Conservation (phyloP, 2,113 vertebrate species). For the Gobius niger region DNA sequence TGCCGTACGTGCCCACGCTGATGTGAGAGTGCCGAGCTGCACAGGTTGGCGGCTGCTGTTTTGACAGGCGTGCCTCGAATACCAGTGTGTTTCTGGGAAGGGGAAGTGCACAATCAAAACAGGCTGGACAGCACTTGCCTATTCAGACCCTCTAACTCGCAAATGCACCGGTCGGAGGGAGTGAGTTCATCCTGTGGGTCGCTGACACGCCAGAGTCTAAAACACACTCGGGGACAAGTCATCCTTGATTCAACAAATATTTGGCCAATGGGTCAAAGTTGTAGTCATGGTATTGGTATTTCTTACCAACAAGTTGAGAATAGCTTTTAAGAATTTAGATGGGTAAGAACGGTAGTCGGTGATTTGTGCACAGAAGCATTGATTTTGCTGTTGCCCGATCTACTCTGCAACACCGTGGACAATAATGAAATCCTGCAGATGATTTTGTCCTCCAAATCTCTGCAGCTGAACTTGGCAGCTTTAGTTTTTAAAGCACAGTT, state of each 20-base stretch:
- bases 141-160: conserved; percentile 12
- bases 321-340: too few species aligned
- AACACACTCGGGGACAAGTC: neutral
- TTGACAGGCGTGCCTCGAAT: conserved; percentile 65
- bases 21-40: conserved; percentile 28
- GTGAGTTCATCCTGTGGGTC: conserved; percentile 17
- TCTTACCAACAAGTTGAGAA: neutral
- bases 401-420: too few species aligned
- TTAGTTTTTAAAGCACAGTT: neutral
- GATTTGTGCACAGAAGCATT: too few species aligned
- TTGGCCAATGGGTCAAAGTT: neutral
- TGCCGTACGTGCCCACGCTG: conserved; percentile 2
- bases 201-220: neutral
- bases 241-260: neutral
- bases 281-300: neutral
- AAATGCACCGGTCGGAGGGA: neutral
- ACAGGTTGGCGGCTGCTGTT: conserved; percentile 62
- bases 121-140: conserved; percentile 19
- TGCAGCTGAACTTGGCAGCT: neutral
- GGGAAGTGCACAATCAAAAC: conserved; percentile 41
- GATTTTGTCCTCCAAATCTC: neutral
- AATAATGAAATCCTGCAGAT: too few species aligned
- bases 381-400: too few species aligned
- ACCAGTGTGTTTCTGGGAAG: conserved; percentile 51
- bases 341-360: too few species aligned